Evolutionary conservation across 1,140 invertebrate species (phyloP), one percentile per base, ranked within the genome.

Genomic region (Ericerus pela): DNA sequence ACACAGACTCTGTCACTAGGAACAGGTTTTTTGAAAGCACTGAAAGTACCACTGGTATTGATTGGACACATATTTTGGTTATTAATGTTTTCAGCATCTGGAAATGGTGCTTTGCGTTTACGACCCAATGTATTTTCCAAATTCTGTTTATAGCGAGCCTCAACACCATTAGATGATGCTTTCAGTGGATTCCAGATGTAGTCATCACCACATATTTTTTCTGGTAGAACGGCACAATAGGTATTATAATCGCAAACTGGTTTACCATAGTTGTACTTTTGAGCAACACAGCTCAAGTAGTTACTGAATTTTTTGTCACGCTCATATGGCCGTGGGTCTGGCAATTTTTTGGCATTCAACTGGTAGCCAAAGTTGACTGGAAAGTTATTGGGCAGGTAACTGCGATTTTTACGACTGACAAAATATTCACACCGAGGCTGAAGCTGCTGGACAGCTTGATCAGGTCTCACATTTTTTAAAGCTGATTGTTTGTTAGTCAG

Each of bases 201-300:
- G n/a, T n/a, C n/a, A n/a, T n/a, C n/a, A n/a, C n/a, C n/a, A n/a
- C n/a, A n/a, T n/a, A 22, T 22, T 22, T 47, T 24, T 12, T 47
- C 20, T 16, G 4, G 4, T 22, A 16, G 4, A 3, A 5, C 12
- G 5, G 41, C 11, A 10, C 26, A 24, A 16, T 24, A 20, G 2
- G 16, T 14, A 22, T 47, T 24, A 10, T 10, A 10, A 33, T n/a
- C 41, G 10, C 22, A 14, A 47, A 24, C 11, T 3, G 16, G 16
- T 4, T 5, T 14, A 22, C 26, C 41, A 14, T 24, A 47, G 26
- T 47, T 47, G 14, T 47, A 47, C 26, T 47, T 47, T 24, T 47
- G 41, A 47, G 41, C 41, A 22, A 47, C 41, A 14, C 41, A 47
- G 14, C 41, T 47, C 41, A 47, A 47, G 20, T 47, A 47, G 14